Evolutionary conservation across 2,888 invertebrate genomes (phyloP).

Genomic region (Abrostola triplasia): DNA sequence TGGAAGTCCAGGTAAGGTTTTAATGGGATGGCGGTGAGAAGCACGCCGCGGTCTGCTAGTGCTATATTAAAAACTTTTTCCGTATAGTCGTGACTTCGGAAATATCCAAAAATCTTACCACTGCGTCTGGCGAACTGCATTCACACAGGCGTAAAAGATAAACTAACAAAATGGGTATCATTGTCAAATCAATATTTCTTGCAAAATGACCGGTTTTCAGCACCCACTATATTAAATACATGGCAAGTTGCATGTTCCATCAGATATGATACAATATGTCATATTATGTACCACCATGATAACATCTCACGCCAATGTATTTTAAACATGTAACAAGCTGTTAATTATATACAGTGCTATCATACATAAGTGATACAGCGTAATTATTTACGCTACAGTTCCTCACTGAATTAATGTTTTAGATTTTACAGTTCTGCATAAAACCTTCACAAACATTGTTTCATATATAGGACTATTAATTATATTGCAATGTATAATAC

Average conservation of each 20-base stretch:
- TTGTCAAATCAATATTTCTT: slow-evolving; percentile 20
- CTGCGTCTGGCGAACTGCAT: slow-evolving; percentile 22
- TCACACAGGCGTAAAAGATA: slow-evolving; percentile 39
- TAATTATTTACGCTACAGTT: slow-evolving; percentile 8
- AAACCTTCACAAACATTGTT: neutral
- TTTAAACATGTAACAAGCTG: slow-evolving; percentile 22
- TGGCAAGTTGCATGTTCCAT: slow-evolving; percentile 43
- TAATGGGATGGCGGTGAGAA: no score
- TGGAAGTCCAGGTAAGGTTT: no score
- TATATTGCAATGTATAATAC: neutral
- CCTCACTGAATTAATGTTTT: neutral
- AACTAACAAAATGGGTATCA: slow-evolving; percentile 52
- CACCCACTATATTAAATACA: slow-evolving; percentile 19
- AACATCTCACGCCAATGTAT: slow-evolving; percentile 35
- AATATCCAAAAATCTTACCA: slow-evolving; percentile 25
- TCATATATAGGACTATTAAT: neutral
- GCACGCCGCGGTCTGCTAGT: no score
- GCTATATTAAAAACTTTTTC: no score
- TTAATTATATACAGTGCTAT: slow-evolving; percentile 17
- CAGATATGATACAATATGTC: slow-evolving; percentile 45
- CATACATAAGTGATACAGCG: neutral
- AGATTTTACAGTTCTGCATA: neutral
- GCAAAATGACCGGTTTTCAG: slow-evolving; percentile 17
- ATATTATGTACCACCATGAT: slow-evolving; percentile 34
- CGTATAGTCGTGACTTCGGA: neutral